phyloP scores from a whole-genome alignment of 1,140 invertebrate species.

The Drosophila carrolli region DNA sequence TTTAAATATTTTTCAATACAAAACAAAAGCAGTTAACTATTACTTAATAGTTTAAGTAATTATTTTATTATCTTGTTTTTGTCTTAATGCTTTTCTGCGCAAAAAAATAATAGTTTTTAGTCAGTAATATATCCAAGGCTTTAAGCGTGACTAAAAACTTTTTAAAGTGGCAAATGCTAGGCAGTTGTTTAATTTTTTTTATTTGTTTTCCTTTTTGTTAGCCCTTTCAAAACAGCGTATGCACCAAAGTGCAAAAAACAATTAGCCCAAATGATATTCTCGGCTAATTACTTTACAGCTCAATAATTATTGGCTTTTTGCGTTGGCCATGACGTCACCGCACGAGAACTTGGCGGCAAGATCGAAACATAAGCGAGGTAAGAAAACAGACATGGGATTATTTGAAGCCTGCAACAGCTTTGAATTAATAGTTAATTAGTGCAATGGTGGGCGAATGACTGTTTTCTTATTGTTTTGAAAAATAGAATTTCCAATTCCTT shows the following conservation, averaged over 20 bases:
- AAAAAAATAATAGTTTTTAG: too few species aligned
- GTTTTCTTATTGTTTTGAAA: not conserved
- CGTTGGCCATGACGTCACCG: slow-evolving; percentile 25
- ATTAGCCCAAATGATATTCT: slow-evolving; percentile 22
- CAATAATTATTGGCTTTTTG: slow-evolving; percentile 10
- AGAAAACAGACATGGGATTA: slow-evolving; percentile 7
- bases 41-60: too few species aligned
- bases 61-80: too few species aligned
- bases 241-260: slow-evolving; percentile 1
- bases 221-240: not conserved
- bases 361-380: not conserved
- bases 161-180: not conserved
- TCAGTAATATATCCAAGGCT: not conserved
- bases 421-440: slow-evolving; percentile 28
- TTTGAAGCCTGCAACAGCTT: slow-evolving; percentile 13
- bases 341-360: not conserved
- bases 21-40: too few species aligned
- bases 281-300: slow-evolving; percentile 27
- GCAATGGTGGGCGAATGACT: not conserved
- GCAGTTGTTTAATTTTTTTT: not conserved
- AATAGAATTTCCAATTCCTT: slow-evolving; percentile 7
- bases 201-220: not conserved
- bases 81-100: too few species aligned
- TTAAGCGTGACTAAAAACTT: not conserved
- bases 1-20: too few species aligned